Base-by-base conservation (phyloP, 2,888 invertebrate species). In the Macaria liturata region DNA sequence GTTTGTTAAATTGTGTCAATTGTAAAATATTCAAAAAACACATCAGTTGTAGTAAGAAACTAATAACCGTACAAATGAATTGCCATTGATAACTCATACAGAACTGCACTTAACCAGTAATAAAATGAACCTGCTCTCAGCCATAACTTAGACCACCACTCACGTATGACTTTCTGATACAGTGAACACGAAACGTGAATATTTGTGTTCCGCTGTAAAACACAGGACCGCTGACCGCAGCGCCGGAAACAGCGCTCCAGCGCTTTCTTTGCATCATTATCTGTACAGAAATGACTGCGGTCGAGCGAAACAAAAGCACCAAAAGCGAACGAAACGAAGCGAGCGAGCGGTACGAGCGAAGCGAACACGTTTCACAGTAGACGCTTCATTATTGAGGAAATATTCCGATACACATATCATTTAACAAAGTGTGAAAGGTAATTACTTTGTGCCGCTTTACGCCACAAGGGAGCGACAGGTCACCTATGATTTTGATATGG, bases 141-240 rank as follows among this genome's bases (percentile, higher is more conserved):
- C 46, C 42, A 3, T 53, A 60, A 8, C 54, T 68, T 60, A 56
- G 0, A 50, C 72, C 70, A 54, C 59, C 49, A 44, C 20, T 57
- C 46, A 56, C 59, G 72, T 79, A 80, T 80, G 83, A 81, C 81
- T 87, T 87, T 87, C 86, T 87, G 87, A 87, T 88, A 88, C 81
- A 85, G 76, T 80, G 84, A 69, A 73, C 84, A 81, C 79, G 71
- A 48, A 72, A 67, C 71, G 69, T 64, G 76, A 78, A 80, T 80
- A 81, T 85, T 86, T 84, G 81, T 77, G 79, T 80, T 72, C 7
- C 65, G 71, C 69, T 67, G 80, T 82, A 78, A 78, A 78, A 82
- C 83, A 78, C 59, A 20, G 50, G 70, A 61, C 67, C 72, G 72
- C 72, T 75, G 67, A 75, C 73, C 78, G 72, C 71, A 69, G 70